Conservation (phyloP, 2,113 vertebrate species). For the Pithys albifrons region DNA sequence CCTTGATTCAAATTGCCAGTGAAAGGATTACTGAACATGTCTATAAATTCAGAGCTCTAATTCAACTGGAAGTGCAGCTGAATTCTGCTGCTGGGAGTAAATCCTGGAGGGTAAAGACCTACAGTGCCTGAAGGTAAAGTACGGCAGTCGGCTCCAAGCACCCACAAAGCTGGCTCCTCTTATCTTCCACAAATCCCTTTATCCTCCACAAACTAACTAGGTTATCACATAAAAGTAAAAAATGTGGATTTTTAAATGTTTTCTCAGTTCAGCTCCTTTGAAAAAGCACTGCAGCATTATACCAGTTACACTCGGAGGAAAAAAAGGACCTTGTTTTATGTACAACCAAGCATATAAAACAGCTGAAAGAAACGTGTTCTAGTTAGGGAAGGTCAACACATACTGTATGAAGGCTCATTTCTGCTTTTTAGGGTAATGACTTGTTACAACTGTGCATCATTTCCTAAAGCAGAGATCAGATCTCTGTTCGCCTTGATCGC, state of each 20-base stretch:
- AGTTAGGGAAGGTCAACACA: neutral
- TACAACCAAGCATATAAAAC: neutral
- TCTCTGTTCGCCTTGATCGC: neutral
- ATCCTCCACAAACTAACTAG: neutral
- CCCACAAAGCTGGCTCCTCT: neutral
- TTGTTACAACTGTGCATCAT: neutral
- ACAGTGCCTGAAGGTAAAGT: neutral
- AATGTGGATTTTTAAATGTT: neutral
- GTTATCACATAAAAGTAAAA: neutral
- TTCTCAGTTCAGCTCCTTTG: neutral
- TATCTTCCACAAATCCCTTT: neutral
- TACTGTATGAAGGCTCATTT: neutral
- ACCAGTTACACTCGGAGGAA: neutral
- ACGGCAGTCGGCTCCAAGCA: neutral
- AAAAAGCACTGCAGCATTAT: neutral
- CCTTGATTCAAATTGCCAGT: neutral
- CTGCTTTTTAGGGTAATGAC: constrained; percentile 23
- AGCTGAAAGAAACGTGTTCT: neutral
- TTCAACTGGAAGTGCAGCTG: neutral
- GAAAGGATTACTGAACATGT: neutral
- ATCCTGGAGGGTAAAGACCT: neutral
- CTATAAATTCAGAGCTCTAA: neutral
- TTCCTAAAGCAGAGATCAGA: constrained; percentile 4
- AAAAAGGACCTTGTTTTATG: neutral
- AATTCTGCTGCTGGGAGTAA: neutral